Evolutionary conservation across 2,797 vertebrate species (phyloP).

Genomic region (Argya squamiceps): DNA sequence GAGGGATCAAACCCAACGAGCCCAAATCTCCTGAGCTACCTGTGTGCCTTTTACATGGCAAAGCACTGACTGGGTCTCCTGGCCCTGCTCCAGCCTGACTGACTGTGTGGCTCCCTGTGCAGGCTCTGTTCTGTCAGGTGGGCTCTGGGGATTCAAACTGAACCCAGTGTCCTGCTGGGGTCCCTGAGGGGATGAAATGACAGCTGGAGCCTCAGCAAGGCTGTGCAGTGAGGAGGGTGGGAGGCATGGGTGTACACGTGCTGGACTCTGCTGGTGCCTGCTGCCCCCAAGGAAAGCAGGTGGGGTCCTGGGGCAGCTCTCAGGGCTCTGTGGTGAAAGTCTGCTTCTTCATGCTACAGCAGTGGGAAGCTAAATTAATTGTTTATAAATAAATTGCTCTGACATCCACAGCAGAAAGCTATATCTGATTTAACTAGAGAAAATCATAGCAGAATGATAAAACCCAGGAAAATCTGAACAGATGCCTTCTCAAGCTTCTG

Average conservation of each 20-base stretch:
- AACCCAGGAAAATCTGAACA: rapidly evolving
- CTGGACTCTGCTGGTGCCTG: not conserved
- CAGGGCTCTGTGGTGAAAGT: not conserved
- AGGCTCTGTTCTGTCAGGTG: rapidly evolving
- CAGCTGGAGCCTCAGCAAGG: not conserved
- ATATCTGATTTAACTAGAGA: not conserved
- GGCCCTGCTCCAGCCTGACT: not conserved
- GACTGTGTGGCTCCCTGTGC: not conserved
- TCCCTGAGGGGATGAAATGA: not conserved
- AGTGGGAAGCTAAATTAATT: not conserved
- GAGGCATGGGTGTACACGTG: rapidly evolving
- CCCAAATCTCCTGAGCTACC: not conserved
- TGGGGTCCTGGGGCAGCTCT: not conserved
- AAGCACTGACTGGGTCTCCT: not conserved
- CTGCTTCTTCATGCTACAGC: not conserved
- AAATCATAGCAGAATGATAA: not conserved
- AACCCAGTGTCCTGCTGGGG: not conserved
- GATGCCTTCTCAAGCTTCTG: not conserved
- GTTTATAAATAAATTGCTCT: not conserved
- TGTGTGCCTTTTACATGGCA: not conserved
- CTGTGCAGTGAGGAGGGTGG: rapidly evolving
- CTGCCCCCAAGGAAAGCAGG: not conserved
- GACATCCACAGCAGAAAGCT: not conserved
- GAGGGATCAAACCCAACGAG: not conserved
- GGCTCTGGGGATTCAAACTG: not conserved